Evolutionary conservation across 2,113 vertebrate species (phyloP), one percentile per base, ranked within the genome.

Genomic region (Aegithalos caudatus): DNA sequence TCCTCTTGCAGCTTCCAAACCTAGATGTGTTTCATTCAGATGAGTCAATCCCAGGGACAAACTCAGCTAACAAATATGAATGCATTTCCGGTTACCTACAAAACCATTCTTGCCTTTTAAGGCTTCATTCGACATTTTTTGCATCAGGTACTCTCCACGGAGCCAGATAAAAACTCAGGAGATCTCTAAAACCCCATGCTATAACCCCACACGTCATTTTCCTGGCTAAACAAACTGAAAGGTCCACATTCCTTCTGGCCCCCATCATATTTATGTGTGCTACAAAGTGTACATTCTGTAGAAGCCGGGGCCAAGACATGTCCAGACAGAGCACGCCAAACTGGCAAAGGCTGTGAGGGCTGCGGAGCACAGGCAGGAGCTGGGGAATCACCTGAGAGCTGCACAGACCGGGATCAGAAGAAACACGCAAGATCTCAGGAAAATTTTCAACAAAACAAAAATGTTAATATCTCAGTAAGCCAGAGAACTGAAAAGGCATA

Each of bases 301-400:
- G 64, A 70, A 74, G 54, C 33, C 5, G 1, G 11, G 18, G 25
- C 2, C 3, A 67, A 73, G 50, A 44, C 44, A 9, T 1, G 11
- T 31, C 57, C 66, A 58, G 82, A 56, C 42, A 94, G 51, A 71
- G 12, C 5, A 0, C 0, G 0, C 7, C 42, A 19, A 66, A 86
- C 38, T 22, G 11, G n/a, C 31, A 74, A 79, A n/a, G n/a, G 56
- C 35, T 62, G 25, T 4, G 25, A 90, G 23, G 21, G 57, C 35
- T 90, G 29, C 0, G 0, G 31, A 71, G 54, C 20, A 81, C 93
- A 62, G 12, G 3, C 0, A 3, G 1, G 24, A 73, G 37, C 35
- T 51, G 17, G 5, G 21, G 27, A 76, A 74, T 54, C 66, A 50
- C 57, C 29, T 33, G 12, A 48, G 21, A 71, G 20, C 54, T 47